phyloP scores from a whole-genome alignment of 2,797 vertebrate species.

The Gymnoscopelus microlampas region DNA sequence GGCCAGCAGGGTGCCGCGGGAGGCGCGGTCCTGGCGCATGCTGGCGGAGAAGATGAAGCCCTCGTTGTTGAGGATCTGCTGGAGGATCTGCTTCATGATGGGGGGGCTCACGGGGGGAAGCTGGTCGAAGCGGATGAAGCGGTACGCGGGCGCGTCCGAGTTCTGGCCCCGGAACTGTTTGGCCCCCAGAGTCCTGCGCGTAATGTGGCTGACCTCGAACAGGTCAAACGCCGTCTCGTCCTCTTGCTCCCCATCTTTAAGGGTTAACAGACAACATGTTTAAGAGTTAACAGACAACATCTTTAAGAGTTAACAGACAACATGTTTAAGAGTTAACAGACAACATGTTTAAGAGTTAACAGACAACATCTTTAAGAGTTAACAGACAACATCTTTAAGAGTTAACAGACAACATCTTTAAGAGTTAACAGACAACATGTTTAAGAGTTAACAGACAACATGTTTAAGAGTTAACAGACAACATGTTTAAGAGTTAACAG shows the following conservation, averaged over 20 bases:
- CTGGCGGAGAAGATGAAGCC: conserved; percentile 94
- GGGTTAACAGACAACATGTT: too few relatives aligned
- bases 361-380: too few relatives aligned
- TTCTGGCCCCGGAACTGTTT: conserved; percentile 93
- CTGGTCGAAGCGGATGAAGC: conserved; percentile 96
- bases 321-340: too few relatives aligned
- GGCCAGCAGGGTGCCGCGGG: conserved; percentile 91
- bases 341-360: too few relatives aligned
- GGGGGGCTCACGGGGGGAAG: conserved; percentile 87
- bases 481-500: too few relatives aligned
- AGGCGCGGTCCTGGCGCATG: conserved; percentile 91
- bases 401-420: too few relatives aligned
- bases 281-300: too few relatives aligned
- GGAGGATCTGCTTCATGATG: conserved; percentile 84
- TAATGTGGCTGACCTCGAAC: conserved; percentile 92
- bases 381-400: too few relatives aligned
- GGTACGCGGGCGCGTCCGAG: conserved; percentile 85
- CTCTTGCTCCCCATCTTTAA: conserved; percentile 85
- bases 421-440: too few relatives aligned
- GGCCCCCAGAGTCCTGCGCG: conserved; percentile 91
- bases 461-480: too few relatives aligned
- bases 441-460: too few relatives aligned
- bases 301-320: too few relatives aligned
- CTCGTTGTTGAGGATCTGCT: conserved; percentile 87
- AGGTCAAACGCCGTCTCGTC: conserved; percentile 91